These are phyloP conservation scores for Rhimphoctona megacephalus DNA, from an alignment of 2,888 invertebrate genomes.

Conservation along the genomic window DNA sequence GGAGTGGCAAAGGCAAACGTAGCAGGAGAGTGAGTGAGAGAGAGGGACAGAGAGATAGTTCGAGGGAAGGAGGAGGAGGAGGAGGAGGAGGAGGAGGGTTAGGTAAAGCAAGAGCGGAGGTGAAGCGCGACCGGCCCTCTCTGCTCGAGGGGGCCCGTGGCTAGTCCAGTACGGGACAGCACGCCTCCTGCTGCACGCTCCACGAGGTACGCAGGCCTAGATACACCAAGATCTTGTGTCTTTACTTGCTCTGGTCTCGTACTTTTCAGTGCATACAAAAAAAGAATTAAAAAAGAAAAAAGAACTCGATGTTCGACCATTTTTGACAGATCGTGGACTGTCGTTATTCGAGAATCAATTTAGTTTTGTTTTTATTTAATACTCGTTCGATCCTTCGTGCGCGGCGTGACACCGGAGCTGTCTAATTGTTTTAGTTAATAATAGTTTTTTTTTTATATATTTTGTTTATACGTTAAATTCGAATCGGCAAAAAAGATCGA, in stretches of 20 bases:
- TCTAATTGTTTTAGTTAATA: not conserved
- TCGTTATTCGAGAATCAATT: not conserved
- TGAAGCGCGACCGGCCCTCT: conserved; percentile 84
- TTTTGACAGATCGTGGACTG: conserved; percentile 12
- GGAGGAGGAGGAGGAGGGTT: conserved; percentile 76
- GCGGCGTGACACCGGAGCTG: conserved; percentile 17
- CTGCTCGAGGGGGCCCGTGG: conserved; percentile 82
- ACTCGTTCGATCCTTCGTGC: conserved; percentile 13
- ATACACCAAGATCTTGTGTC: conserved; percentile 68
- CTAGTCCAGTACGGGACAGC: conserved; percentile 85
- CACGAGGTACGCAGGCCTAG: conserved; percentile 81
- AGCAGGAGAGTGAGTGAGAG: conserved; percentile 63
- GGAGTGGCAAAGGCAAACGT: conserved; percentile 64
- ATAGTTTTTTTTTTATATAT: not conserved
- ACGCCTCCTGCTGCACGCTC: conserved; percentile 85
- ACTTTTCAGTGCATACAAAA: not conserved
- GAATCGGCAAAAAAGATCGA: conserved; percentile 21
- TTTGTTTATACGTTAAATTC: not conserved
- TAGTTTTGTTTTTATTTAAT: conserved; percentile 9
- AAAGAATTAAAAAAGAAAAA: not conserved
- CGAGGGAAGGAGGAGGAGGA: conserved; percentile 58
- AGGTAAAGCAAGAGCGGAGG: conserved; percentile 79
- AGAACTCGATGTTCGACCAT: not conserved
- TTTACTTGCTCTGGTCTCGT: conserved; percentile 51
- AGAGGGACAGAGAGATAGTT: conserved; percentile 44